Evolutionary conservation across 2,113 vertebrate genomes (phyloP).

Genomic region (Malurus cyaneus): DNA sequence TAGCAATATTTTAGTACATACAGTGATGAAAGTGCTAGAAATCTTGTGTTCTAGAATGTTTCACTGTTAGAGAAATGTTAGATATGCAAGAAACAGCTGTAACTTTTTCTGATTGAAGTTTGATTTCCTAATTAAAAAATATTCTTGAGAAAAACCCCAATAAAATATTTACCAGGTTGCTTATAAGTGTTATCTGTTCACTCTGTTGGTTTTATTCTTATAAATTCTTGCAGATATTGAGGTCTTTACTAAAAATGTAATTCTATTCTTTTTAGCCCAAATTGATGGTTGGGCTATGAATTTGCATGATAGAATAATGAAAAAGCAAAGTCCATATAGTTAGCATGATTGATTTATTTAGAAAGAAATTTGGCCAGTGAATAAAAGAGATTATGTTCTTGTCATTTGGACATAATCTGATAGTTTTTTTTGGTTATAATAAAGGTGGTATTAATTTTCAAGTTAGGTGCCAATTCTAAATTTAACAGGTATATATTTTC

Average conservation of each 20-base stretch:
- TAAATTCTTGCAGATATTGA: background rate
- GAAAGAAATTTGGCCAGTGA: background rate
- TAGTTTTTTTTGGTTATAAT: background rate
- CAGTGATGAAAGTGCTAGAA: constrained; percentile 12
- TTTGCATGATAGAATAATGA: background rate
- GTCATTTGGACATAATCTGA: background rate
- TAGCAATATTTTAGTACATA: constrained; percentile 1
- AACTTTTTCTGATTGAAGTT: background rate
- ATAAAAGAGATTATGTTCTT: background rate
- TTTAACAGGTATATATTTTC: constrained; percentile 1
- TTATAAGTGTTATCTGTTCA: background rate
- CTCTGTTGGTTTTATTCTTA: background rate
- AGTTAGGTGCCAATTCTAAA: background rate
- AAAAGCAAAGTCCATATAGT: background rate
- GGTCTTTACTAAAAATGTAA: background rate
- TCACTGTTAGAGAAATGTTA: background rate
- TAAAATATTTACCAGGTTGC: background rate
- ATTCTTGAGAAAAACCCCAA: background rate
- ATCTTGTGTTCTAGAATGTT: background rate
- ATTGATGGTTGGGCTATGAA: background rate
- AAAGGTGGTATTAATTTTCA: background rate
- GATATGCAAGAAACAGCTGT: background rate
- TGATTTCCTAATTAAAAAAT: constrained; percentile 1
- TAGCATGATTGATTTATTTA: background rate
- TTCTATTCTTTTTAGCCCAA: background rate